Evolutionary conservation across 2,113 vertebrate genomes (phyloP).

Genomic region (Pangasianodon hypophthalmus): DNA sequence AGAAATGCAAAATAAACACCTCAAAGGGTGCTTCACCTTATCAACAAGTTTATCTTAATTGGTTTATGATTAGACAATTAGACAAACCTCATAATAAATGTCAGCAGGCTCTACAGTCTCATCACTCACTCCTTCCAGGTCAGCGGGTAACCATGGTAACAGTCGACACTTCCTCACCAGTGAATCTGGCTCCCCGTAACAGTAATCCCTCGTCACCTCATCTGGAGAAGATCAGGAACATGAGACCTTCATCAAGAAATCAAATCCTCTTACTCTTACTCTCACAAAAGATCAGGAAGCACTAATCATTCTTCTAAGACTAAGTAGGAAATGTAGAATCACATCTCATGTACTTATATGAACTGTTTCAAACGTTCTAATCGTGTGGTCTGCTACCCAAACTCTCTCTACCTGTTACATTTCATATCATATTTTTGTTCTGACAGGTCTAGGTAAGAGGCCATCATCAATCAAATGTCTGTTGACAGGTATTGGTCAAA

Average conservation of each 20-base stretch:
- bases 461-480: too few relatives aligned
- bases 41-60: neutral
- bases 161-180: conserved; percentile 84
- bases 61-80: too few relatives aligned
- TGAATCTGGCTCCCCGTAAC: conserved; percentile 81
- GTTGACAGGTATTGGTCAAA: too few relatives aligned
- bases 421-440: too few relatives aligned
- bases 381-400: neutral
- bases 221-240: conserved; percentile 69
- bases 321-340: too few relatives aligned
- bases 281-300: neutral
- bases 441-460: too few relatives aligned
- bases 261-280: neutral
- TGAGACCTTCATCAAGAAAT: neutral
- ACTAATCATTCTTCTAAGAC: neutral
- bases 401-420: neutral
- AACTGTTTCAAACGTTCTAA: neutral
- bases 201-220: conserved; percentile 90
- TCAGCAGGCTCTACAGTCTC: conserved; percentile 79
- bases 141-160: conserved; percentile 81
- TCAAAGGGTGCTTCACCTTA: neutral
- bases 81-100: conserved; percentile 84
- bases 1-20: neutral
- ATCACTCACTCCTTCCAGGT: conserved; percentile 73
- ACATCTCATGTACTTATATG: neutral